phyloP scores from a whole-genome alignment of 2,113 vertebrate species.

The Brevimyrus niger region DNA sequence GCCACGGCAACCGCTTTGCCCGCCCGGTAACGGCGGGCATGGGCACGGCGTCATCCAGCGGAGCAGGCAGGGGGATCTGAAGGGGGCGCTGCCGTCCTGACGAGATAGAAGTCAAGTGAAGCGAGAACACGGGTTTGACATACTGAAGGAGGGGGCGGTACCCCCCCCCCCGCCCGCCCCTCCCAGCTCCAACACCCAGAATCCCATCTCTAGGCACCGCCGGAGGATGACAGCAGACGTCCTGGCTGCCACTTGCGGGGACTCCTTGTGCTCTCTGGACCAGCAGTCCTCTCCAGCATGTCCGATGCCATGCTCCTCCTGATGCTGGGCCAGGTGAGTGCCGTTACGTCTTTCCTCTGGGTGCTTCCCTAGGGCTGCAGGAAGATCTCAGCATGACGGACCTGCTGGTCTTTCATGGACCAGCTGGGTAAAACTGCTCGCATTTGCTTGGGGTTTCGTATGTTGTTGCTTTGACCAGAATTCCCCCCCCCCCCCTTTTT shows the following conservation, averaged over 20 bases:
- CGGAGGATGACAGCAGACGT: constrained; percentile 56
- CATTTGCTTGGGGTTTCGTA: background rate
- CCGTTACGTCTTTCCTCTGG: constrained; percentile 30
- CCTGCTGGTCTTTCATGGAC: background rate
- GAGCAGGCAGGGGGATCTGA: background rate
- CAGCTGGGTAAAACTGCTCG: background rate
- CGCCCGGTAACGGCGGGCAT: background rate
- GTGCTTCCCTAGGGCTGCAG: background rate
- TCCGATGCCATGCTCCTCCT: constrained; percentile 78
- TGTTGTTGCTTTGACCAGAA: background rate
- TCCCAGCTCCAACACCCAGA: constrained; percentile 34
- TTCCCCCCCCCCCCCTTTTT: background rate
- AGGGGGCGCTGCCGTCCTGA: constrained; percentile 5
- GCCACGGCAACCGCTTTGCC: background rate
- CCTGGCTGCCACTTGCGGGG: constrained; percentile 51
- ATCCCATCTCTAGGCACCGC: constrained; percentile 50
- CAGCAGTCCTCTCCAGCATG: constrained; percentile 70
- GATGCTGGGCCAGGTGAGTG: constrained; percentile 91
- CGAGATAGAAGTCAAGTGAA: constrained; percentile 59
- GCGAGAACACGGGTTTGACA: constrained; percentile 57
- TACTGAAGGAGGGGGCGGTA: constrained; percentile 54
- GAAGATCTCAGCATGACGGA: background rate
- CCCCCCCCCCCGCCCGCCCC: constrained; percentile 37
- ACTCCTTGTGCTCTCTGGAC: constrained; percentile 59
- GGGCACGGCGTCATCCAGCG: background rate